Evolutionary conservation across 1,140 invertebrate species (phyloP).

Genomic region (Globodera rostochiensis): DNA sequence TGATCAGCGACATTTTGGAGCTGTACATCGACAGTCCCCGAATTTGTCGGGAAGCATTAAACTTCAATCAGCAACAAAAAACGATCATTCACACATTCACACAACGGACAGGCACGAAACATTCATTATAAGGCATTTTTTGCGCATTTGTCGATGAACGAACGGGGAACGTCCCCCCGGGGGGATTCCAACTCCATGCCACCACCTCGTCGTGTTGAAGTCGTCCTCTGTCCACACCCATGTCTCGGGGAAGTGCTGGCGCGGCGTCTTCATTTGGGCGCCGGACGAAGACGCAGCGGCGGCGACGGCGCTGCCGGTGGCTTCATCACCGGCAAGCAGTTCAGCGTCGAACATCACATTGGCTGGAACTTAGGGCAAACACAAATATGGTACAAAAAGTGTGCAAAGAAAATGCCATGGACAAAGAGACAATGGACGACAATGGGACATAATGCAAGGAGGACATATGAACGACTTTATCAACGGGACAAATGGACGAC

Average conservation of each 20-base stretch:
- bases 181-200: not conserved
- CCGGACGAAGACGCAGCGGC: not conserved
- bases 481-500: not conserved
- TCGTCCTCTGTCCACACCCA: slow-evolving; percentile 50
- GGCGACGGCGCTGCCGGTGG: not conserved
- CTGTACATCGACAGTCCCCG: too few species aligned
- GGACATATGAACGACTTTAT: not conserved
- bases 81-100: not conserved
- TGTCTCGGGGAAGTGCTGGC: slow-evolving; percentile 54
- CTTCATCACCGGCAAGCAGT: too few species aligned
- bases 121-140: not conserved
- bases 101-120: not conserved
- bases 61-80: too few species aligned
- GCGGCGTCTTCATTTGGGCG: slow-evolving; percentile 14
- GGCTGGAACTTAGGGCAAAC: not conserved
- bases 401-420: not conserved
- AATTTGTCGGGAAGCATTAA: too few species aligned
- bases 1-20: too few species aligned
- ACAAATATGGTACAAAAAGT: not conserved
- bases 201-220: not conserved
- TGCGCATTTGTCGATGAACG: not conserved
- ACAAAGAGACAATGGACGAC: slow-evolving; percentile 3
- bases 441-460: slow-evolving; percentile 36
- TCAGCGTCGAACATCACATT: not conserved
- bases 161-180: not conserved